Conservation (phyloP, 2,797 vertebrate genomes). For the Chaetophractus vellerosus region DNA sequence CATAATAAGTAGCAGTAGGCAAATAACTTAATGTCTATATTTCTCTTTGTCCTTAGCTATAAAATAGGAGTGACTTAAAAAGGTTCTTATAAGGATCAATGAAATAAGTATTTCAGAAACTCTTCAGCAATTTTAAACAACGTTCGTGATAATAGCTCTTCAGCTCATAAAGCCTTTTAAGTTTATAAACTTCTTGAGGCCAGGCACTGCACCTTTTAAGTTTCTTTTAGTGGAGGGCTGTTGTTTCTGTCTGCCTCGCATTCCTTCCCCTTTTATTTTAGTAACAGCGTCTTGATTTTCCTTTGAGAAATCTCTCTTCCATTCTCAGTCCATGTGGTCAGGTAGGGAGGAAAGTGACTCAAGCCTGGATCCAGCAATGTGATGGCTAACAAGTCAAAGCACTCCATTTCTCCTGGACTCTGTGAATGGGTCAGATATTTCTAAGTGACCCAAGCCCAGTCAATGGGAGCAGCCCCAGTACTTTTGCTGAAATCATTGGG, state of each 20-base stretch:
- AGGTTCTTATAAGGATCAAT: neutral
- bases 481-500: neutral
- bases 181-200: neutral
- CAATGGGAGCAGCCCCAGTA: neutral
- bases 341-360: neutral
- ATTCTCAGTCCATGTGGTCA: neutral
- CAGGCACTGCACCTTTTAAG: neutral
- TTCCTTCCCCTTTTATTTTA: neutral
- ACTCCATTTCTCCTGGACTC: neutral
- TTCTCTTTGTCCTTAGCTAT: constrained; percentile 44
- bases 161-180: neutral
- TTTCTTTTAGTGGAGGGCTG: neutral
- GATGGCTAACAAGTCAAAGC: neutral
- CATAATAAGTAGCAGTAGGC: neutral
- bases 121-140: neutral
- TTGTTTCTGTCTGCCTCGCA: neutral
- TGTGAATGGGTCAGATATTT: neutral
- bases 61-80: neutral
- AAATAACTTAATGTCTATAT: neutral
- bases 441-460: neutral
- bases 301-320: neutral
- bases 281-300: neutral
- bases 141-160: neutral
- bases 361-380: neutral
- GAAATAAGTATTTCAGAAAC: constrained; percentile 35